Evolutionary conservation across 2,888 invertebrate species (phyloP).

Genomic region (Latrodectus elegans): DNA sequence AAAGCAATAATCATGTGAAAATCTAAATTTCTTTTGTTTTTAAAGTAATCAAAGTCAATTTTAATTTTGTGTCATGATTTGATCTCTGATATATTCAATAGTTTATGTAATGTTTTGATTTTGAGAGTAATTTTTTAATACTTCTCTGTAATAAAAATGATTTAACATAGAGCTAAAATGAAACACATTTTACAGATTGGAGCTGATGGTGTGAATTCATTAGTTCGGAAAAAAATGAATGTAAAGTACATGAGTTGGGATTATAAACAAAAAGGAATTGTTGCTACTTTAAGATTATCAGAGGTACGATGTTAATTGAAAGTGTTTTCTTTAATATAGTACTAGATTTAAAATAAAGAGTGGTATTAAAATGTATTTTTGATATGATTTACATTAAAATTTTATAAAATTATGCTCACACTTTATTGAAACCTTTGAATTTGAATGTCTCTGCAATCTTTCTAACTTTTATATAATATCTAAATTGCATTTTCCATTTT

Average conservation of each 20-base stretch:
- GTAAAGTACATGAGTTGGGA: conserved; percentile 87
- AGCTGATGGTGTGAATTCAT: conserved; percentile 94
- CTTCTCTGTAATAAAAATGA: background rate
- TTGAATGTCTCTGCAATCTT: no score
- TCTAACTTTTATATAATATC: no score
- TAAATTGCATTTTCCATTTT: no score
- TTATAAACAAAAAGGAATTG: conserved; percentile 90
- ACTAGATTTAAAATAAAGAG: no score
- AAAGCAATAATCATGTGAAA: background rate
- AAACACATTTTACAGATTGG: conserved; percentile 82
- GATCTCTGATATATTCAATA: background rate
- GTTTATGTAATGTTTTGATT: background rate
- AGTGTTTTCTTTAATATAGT: no score
- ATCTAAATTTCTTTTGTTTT: background rate
- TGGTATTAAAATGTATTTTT: no score
- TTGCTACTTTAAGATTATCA: conserved; percentile 88
- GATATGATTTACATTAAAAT: no score
- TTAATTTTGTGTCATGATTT: background rate
- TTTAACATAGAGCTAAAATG: background rate
- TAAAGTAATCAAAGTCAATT: background rate
- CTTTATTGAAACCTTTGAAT: no score
- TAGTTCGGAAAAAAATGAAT: conserved; percentile 87
- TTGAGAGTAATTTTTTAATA: background rate
- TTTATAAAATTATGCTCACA: no score
- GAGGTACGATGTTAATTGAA: conserved; percentile 79